Base-by-base conservation (phyloP, 2,797 vertebrate genomes). In the Menidia menidia region DNA sequence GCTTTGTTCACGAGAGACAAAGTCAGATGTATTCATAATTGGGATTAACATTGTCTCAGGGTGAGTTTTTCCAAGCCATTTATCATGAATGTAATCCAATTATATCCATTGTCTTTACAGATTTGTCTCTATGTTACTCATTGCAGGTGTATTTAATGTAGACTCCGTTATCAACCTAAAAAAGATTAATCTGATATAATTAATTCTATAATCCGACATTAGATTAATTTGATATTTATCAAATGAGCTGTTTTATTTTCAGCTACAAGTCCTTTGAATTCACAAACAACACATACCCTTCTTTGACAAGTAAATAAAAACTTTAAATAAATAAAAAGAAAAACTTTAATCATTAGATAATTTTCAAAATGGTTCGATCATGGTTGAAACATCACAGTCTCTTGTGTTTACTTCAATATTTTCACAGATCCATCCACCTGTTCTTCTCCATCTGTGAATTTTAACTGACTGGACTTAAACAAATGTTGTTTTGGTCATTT, bases 11-110 rank as follows among this genome's bases (percentile, higher is more conserved):
- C 13, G 11, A 68, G 60, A 78, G 6, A 11, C 66, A 57, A 73
- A 75, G 77, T 87, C 71, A 74, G 80, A 81, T 82, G 81, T 77
- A 81, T 88, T 87, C 86, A 77, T 86, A 87, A 87, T 88, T 87
- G 81, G 86, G 88, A 90, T 90, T 87, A 90, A 86, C 65, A 30
- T 62, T 77, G 64, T 85, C 71, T 84, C 86, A 79, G 68, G 62
- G 77, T 86, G 84, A 83, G 63, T 78, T 81, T 84, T 83, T 77
- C 56, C 73, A 81, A 73, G 68, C 80, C 75, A 80, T 84, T 88
- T 84, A 81, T 90, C 86, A 82, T 84, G 83, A 86, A 88, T 83
- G 73, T 87, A 87, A 89, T 90, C 86, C 83, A 87, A 87, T 89
- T 89, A 86, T 62, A 72, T 69, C 72, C 71, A 76, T 56, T 80